Evolutionary conservation across 2,888 invertebrate species (phyloP), one percentile per base, ranked within the genome.

Genomic region (Mellilla xanthometata): DNA sequence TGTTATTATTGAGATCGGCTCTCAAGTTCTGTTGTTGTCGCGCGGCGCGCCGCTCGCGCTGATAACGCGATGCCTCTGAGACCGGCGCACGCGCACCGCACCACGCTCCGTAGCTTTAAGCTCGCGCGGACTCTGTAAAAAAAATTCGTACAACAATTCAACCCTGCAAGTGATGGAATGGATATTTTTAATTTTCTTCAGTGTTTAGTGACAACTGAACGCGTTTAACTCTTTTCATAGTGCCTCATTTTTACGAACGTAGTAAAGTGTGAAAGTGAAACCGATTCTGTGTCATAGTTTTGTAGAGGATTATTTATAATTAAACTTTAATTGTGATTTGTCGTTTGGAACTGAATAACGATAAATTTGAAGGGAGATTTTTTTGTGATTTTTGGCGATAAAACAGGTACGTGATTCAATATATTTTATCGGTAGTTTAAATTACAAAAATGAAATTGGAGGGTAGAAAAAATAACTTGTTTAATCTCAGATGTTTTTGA

Each of bases 21-120:
- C 85, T 84, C 82, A 85, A 84, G 87, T 81, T 87, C 87, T 88
- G 88, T 88, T 88, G 88, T 88, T 86, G 87, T 87, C 85, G 86
- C 80, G 80, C 82, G 77, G 82, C 78, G 81, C 79, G 77, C 78
- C 79, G 79, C 81, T 77, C 76, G 81, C 81, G 84, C 82, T 88
- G 89, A 89, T 89, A 89, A 89, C 87, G 86, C 84, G 86, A 87
- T 83, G 88, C 85, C 76, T 72, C 81, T 78, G 78, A 78, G 81
- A 69, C 70, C 81, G 73, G 87, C 76, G 82, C 87, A 80, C 84
- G 86, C 85, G 86, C 78, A 68, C 64, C 54, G 60, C 64, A 56
- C 53, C 58, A 58, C 76, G 73, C 77, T 76, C 76, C 73, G 68
- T 63, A 77, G 76, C 80, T 80, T 81, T 60, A 82, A 84, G 83